Evolutionary conservation across 1,140 invertebrate species (phyloP), one percentile per base, ranked within the genome.

Genomic region (Drosophila leontia): DNA sequence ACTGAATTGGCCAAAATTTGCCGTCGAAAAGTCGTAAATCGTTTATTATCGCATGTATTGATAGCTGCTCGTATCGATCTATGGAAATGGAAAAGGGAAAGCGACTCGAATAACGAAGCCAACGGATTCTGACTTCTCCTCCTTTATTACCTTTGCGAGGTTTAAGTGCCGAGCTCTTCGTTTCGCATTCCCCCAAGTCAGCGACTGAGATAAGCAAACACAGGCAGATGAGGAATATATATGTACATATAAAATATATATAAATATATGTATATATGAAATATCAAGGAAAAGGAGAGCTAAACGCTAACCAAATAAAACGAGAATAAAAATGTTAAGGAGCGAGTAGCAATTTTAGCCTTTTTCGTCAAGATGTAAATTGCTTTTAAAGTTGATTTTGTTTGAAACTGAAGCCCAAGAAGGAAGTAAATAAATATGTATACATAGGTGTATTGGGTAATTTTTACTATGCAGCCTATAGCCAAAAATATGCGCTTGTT

Each of bases 271-370:
- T 39, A 26, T 55, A 23, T 37, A 15, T 9, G 19, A 13, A 41
- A 23, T 39, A n/a, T 35, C 15, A 48, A 13, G 37, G 34, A 1
- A 60, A 48, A n/a, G 15, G 5, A 17, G 17, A 53, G 68, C 75
- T 65, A 50, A 71, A 48, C 75, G 63, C 63, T 80, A 87, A 86
- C 76, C 67, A 87, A 87, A 80, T 87, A 82, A 82, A 87, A 87
- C 53, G 60, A 68, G 59, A 86, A 77, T 80, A 80, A 86, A 87
- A 82, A 87, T 80, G 67, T 67, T 77, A 70, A 60, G 76, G 57
- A 72, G 70, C 70, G 68, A 75, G 44, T 51, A 45, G 64, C 41
- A 19, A 19, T 17, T 37, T 79, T 64, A 42, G 41, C 51, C 64
- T 61, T 79, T 82, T 82, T 74, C 62, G 60, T 61, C 59, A 56